Evolutionary conservation across 2,888 invertebrate species (phyloP).

Genomic region (Drosophila buzzatii): DNA sequence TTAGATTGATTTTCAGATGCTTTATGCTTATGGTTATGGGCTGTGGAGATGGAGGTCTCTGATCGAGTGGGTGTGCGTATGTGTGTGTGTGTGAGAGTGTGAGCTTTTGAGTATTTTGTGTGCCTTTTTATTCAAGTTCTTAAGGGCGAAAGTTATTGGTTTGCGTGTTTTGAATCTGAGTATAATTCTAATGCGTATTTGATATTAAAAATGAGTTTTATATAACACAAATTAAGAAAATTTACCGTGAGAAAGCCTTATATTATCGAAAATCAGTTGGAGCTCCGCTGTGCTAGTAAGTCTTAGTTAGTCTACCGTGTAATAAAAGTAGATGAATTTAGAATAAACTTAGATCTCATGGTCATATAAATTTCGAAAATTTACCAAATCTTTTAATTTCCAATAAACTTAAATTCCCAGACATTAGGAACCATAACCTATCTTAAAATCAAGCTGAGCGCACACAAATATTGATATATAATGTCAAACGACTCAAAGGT

Average conservation of each 20-base stretch:
- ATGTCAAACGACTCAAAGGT: conserved; percentile 53
- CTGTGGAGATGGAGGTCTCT: conserved; percentile 35
- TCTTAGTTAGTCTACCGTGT: too few species aligned
- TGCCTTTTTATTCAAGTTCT: conserved; percentile 10
- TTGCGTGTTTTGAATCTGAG: not conserved
- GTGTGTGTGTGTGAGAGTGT: conserved; percentile 5
- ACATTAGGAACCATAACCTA: not conserved
- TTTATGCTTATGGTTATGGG: conserved; percentile 38
- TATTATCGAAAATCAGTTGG: not conserved
- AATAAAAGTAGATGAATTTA: not conserved
- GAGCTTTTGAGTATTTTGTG: conserved; percentile 1
- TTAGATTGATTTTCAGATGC: conserved; percentile 35
- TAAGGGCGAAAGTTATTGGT: conserved; percentile 26
- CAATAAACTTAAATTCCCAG: not conserved
- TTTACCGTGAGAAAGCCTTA: not conserved
- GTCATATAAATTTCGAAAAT: not conserved
- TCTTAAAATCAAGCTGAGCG: conserved; percentile 31
- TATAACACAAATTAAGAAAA: not conserved
- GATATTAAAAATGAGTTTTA: not conserved
- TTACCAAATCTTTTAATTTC: not conserved
- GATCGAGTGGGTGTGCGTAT: not conserved
- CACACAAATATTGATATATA: conserved; percentile 50
- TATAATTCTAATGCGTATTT: not conserved
- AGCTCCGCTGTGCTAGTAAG: too few species aligned
- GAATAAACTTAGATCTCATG: not conserved